phyloP scores from a whole-genome alignment of 2,888 invertebrate genomes.

The Eristalis intricaria region DNA sequence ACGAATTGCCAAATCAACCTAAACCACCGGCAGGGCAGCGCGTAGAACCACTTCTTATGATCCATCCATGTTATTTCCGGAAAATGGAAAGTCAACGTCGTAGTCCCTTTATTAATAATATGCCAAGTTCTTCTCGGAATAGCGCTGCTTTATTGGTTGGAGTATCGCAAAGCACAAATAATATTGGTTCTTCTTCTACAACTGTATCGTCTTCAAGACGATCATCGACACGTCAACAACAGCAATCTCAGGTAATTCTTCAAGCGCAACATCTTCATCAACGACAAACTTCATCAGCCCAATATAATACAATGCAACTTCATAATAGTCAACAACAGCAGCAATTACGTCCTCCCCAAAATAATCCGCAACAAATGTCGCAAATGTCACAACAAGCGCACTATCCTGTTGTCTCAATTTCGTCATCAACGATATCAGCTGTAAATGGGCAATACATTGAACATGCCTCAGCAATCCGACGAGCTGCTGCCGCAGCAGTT shows the following conservation, averaged over 20 bases:
- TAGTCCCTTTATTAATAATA: slow-evolving; percentile 92
- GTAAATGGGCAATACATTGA: slow-evolving; percentile 72
- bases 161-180: slow-evolving; percentile 3
- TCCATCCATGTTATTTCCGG: slow-evolving; percentile 94
- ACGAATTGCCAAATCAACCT: slow-evolving; percentile 94
- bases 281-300: slow-evolving; percentile 72
- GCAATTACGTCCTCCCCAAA: slow-evolving; percentile 75
- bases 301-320: slow-evolving; percentile 53
- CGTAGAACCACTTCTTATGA: slow-evolving; percentile 93
- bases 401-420: slow-evolving; percentile 76
- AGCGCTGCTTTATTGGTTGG: slow-evolving; percentile 78
- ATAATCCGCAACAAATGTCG: slow-evolving; percentile 78
- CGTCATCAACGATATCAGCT: slow-evolving; percentile 67
- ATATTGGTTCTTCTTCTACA: slow-evolving; percentile 50
- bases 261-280: slow-evolving; percentile 73
- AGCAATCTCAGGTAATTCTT: slow-evolving; percentile 70
- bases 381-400: slow-evolving; percentile 80
- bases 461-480: slow-evolving; percentile 63
- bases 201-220: slow-evolving; percentile 75
- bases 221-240: slow-evolving; percentile 67
- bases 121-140: slow-evolving; percentile 84
- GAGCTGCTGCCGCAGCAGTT: slow-evolving; percentile 63
- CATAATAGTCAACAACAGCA: slow-evolving; percentile 72
- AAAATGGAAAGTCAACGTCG: slow-evolving; percentile 92
- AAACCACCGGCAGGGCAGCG: slow-evolving; percentile 92